Evolutionary conservation across 2,888 invertebrate genomes (phyloP), one percentile per base, ranked within the genome.

Genomic region (Lasioglossum morio): DNA sequence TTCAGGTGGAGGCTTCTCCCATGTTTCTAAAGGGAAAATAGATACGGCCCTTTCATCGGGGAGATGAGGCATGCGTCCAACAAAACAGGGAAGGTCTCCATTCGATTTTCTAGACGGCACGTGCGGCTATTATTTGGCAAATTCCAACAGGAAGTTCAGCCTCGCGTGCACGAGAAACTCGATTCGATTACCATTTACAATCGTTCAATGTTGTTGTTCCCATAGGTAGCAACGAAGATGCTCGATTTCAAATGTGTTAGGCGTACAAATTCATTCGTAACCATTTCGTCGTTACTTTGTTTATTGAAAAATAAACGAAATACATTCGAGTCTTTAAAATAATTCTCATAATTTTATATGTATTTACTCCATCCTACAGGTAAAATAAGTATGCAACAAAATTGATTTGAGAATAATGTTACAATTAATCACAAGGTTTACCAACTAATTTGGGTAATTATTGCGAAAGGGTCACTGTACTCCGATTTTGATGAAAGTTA

Each of bases 141-240:
- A 83, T 79, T 82, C 66, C 77, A 74, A 77, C 70, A 48, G 70
- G 60, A 27, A 60, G 27, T 46, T 34, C 14, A 16, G 40, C 53
- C 53, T 53, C 34, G n/a, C 30, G 4, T 14, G 27, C 8, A n/a
- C 57, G 53, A 46, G 72, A 60, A 85, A 66, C 76, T 30, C 46
- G 23, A 43, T 66, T 69, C 19, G 34, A 63, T 66, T 53, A 70
- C 79, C 66, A 77, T 76, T 85, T 53, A 23, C 30, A 73, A 37
- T 27, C 19, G 14, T 27, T 66, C 34, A 23, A 16, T 8, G 30
- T 63, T 16, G 2, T 30, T 7, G 16, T 2, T 30, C 16, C 5
- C 27, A 57, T 4, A 3, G 19, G 37, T 4, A 4, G 19, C 16
- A 23, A 10, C 19, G 69, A 12, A 10, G 23, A 16, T 34, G 1